Percentiles rank a stretch among this genome's conserved stretches.
Conservation (phyloP, 2,888 invertebrate species). For the Ommatoiulus sabulosus region DNA sequence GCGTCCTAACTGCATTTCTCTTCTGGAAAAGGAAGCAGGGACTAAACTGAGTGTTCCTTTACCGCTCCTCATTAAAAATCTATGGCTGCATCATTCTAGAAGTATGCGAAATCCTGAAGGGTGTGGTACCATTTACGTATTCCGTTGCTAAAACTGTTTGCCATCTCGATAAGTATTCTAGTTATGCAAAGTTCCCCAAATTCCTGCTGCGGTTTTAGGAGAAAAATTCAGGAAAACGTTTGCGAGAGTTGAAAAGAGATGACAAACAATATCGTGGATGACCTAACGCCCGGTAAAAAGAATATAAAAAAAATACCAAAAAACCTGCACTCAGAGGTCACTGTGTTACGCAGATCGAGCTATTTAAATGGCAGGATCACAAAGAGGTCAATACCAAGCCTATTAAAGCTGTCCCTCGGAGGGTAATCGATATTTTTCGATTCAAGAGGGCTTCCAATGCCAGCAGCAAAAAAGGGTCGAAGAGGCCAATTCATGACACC, state of each 20-base stretch:
- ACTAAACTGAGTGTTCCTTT: neutral
- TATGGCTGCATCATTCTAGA: neutral
- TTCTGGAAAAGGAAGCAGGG: neutral
- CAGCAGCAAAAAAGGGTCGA: neutral
- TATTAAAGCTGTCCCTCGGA: neutral
- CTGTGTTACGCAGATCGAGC: neutral
- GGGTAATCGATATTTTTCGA: neutral
- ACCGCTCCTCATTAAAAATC: neutral
- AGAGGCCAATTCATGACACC: neutral
- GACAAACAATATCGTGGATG: neutral
- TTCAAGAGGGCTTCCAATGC: neutral
- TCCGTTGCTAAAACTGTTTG: neutral
- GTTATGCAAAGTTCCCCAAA: slow-evolving; percentile 21
- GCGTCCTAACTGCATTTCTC: neutral
- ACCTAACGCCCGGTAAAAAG: neutral
- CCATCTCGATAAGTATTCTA: neutral
- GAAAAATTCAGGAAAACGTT: neutral
- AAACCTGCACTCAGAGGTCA: neutral
- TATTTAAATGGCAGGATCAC: neutral
- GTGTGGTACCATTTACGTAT: neutral
- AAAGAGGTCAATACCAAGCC: neutral
- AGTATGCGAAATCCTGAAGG: neutral
- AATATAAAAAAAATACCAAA: too few species aligned
- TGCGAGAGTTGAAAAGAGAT: neutral
- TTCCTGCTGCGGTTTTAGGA: neutral